Percentiles rank a stretch among this genome's conserved stretches.
Conservation (phyloP, 1,140 invertebrate genomes). For the Oryctes rhinoceros region DNA sequence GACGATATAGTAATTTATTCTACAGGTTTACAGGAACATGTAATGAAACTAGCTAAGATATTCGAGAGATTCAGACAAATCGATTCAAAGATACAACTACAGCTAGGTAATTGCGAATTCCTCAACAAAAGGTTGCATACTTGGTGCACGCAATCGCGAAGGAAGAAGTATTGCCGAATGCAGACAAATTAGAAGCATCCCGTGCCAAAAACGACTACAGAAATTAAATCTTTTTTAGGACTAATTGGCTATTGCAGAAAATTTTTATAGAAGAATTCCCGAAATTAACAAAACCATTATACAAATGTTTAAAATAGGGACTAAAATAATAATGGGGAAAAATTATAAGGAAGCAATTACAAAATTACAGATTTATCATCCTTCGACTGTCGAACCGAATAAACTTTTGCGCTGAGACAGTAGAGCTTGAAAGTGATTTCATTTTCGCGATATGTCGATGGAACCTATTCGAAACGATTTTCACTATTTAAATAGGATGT, state of each 20-base stretch:
- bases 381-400: too few species aligned
- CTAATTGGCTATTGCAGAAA: slow-evolving; percentile 6
- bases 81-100: background rate
- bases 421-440: too few species aligned
- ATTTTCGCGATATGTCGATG: too few species aligned
- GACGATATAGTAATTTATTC: slow-evolving; percentile 44
- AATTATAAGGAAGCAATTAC: background rate
- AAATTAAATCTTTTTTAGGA: background rate
- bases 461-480: too few species aligned
- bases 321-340: background rate
- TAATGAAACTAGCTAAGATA: background rate
- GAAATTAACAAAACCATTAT: slow-evolving; percentile 34
- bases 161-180: background rate
- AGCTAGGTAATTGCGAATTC: background rate
- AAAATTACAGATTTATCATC: slow-evolving; percentile 42
- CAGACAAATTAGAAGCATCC: background rate
- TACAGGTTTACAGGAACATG: too few species aligned
- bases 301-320: slow-evolving; percentile 25
- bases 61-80: background rate
- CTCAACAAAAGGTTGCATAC: too few species aligned
- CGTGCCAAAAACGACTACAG: background rate
- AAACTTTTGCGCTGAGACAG: too few species aligned
- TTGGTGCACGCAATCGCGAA: background rate
- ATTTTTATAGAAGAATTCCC: slow-evolving; percentile 18
- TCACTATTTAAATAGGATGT: too few species aligned